Evolutionary conservation across 2,888 invertebrate species (phyloP).

Genomic region (Nemoura dubitans): DNA sequence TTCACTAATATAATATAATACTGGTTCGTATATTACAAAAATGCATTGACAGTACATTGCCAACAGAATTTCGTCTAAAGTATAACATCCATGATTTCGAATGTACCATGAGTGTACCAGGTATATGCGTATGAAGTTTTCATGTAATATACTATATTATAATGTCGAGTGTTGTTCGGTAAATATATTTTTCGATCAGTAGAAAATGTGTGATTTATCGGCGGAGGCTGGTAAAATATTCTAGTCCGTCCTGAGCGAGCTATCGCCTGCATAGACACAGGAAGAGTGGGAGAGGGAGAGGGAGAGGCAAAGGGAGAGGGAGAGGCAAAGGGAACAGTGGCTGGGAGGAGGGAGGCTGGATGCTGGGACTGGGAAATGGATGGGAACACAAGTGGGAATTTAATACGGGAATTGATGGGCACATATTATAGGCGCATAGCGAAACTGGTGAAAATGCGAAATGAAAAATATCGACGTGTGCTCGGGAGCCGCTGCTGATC

Average conservation of each 20-base stretch:
- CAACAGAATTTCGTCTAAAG: too few species aligned
- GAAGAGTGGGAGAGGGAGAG: too few species aligned
- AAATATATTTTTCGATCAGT: background rate
- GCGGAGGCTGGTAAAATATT: background rate
- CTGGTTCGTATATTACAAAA: too few species aligned
- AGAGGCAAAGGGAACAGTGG: background rate
- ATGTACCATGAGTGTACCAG: too few species aligned
- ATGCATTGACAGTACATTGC: too few species aligned
- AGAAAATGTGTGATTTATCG: background rate
- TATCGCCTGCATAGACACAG: too few species aligned
- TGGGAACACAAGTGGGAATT: background rate
- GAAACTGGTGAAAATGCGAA: background rate
- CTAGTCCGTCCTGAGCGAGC: background rate
- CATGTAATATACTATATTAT: too few species aligned
- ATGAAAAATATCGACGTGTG: background rate
- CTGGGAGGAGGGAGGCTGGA: background rate
- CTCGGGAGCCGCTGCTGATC: too few species aligned
- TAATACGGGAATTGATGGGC: slow-evolving; percentile 7
- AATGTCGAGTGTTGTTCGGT: background rate
- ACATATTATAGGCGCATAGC: background rate
- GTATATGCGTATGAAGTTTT: background rate
- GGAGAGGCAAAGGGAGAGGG: too few species aligned
- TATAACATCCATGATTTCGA: too few species aligned
- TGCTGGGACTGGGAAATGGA: background rate
- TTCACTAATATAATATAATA: too few species aligned